phyloP scores from a whole-genome alignment of 2,113 vertebrate species.

The Balaenoptera acutorostrata region DNA sequence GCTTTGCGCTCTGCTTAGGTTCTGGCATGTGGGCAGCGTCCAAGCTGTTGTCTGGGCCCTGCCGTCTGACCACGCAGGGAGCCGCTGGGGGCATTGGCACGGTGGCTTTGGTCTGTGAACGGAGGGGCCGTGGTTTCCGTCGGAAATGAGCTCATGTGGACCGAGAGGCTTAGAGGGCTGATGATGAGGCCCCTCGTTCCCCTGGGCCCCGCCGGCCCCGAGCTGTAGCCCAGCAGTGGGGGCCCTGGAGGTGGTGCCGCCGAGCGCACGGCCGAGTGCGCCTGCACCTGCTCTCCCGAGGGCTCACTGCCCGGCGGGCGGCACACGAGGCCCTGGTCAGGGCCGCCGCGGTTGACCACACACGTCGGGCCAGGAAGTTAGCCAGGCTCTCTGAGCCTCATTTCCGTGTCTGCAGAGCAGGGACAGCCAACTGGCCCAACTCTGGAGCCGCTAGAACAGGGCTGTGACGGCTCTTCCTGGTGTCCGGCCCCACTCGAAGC shows the following conservation, averaged over 20 bases:
- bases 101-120: neutral
- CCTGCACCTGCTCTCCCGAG: neutral
- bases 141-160: neutral
- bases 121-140: neutral
- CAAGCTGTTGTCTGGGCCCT: neutral
- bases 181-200: too few species aligned
- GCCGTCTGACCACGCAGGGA: neutral
- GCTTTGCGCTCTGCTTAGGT: neutral
- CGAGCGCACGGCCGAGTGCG: neutral
- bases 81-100: accelerated
- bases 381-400: neutral
- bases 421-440: too few species aligned
- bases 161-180: neutral
- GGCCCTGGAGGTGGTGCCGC: neutral
- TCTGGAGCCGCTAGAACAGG: neutral
- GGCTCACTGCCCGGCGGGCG: neutral
- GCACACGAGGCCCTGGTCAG: neutral
- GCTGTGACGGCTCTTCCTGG: neutral
- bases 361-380: accelerated
- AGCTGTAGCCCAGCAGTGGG: neutral
- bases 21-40: neutral
- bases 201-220: neutral
- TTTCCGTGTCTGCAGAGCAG: neutral
- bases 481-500: neutral
- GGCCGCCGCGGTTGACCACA: accelerated